A percentile compares a stretch with the other conserved stretches of the same genome.
Conservation (phyloP, 2,888 invertebrate genomes). For the Balanococcus diminutus region DNA sequence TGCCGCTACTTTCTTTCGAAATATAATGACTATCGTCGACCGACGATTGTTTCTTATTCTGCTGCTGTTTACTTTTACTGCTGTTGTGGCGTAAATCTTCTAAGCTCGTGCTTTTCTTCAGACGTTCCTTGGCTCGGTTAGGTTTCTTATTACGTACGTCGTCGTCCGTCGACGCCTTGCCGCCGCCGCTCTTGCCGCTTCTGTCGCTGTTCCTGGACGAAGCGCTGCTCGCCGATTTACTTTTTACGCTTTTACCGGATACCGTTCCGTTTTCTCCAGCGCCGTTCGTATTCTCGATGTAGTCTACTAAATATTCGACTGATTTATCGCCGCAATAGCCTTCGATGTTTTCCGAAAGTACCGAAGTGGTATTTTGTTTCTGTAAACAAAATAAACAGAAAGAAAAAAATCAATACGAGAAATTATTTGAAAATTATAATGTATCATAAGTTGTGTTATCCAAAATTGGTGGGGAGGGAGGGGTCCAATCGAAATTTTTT, state of each 20-base stretch:
- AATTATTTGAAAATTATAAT: no score
- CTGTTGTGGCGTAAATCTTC: constrained; percentile 46
- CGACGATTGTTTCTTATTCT: constrained; percentile 50
- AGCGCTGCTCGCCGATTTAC: constrained; percentile 2
- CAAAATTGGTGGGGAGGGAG: no score
- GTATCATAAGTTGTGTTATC: no score
- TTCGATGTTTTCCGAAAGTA: constrained; percentile 45
- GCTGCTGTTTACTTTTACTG: not conserved
- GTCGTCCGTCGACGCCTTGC: constrained; percentile 43
- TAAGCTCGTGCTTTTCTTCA: constrained; percentile 50
- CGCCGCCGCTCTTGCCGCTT: not conserved
- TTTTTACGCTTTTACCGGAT: not conserved
- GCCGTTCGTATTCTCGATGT: constrained; percentile 43
- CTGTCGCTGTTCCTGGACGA: not conserved
- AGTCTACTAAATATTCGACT: constrained; percentile 29
- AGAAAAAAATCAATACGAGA: not conserved
- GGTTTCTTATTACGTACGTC: constrained; percentile 46
- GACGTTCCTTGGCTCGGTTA: constrained; percentile 21
- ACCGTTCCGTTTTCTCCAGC: not conserved
- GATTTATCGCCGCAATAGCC: constrained; percentile 50
- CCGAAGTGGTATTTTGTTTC: constrained; percentile 36
- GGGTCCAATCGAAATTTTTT: no score
- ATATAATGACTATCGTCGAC: constrained; percentile 46
- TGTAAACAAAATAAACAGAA: not conserved
- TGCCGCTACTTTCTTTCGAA: not conserved